Evolutionary conservation across 1,140 invertebrate species (phyloP), one percentile per base, ranked within the genome.

Genomic region (Propsilocerus akamusi): DNA sequence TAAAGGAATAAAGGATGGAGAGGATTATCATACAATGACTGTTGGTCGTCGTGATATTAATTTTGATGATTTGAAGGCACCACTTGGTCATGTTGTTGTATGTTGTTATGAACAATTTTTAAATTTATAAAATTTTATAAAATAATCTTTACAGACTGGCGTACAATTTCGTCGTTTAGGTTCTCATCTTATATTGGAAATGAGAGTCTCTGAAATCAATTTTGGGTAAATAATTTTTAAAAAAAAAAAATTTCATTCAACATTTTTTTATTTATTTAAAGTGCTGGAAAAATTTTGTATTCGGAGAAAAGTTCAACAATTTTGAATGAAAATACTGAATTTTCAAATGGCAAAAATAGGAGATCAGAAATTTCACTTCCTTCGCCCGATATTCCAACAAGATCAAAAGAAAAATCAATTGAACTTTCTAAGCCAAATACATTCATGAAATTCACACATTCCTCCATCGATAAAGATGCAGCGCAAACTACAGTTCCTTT

Each of bases 401-500:
- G 72, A 12, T 64, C 66, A 2, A 53, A 57, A 1, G 57, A 57
- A 1, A 68, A 70, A n/a, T 75, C 81, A 3, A 56, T 68, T n/a
- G 73, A 77, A 7, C 75, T 81, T 57, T 85, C 85, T 0, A 62
- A 67, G 2, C 62, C 75, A 17, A 81, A 89, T 62, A 79, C 86
- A 60, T 91, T 76, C 62, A 59, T 92, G 4, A 73, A 83, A 57
- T 90, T 92, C 59, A 74, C 73, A 0, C 69, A 83, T 54, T 76
- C 78, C 0, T 81, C 81, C 60, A 64, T 82, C n/a, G 73, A 78
- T n/a, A 74, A 75, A 17, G 88, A 92, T 66, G 86, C 79, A 0
- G 81, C 79, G 0, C 88, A 92, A 68, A 86, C 77, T 49, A 90
- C 86, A 0, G 74, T 91, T 30, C 87, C 88, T 8, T 91, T 85